phyloP scores from a whole-genome alignment of 1,140 invertebrate genomes.

The Drosophila subobscura region DNA sequence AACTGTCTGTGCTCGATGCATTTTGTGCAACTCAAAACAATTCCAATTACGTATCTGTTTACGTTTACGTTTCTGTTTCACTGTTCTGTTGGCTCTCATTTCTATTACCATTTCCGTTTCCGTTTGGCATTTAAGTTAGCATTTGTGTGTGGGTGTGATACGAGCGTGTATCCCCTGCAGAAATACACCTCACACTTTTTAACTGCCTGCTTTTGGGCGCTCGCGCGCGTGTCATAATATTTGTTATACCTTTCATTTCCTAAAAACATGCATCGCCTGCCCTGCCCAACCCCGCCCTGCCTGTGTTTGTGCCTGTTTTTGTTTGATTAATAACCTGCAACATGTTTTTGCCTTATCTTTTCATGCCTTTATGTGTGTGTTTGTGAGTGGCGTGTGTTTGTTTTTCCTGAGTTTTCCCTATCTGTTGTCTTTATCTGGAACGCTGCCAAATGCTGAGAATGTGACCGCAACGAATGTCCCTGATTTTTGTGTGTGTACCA shows the following conservation, averaged over 20 bases:
- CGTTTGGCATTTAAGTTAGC: constrained; percentile 19
- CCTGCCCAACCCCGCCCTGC: background rate
- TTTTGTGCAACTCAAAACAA: constrained; percentile 68
- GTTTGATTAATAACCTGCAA: constrained; percentile 63
- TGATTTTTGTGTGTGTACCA: constrained; percentile 44
- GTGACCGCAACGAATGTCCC: constrained; percentile 47
- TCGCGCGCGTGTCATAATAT: constrained; percentile 54
- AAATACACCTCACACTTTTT: constrained; percentile 34
- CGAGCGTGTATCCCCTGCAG: background rate
- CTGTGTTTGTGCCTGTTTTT: constrained; percentile 48
- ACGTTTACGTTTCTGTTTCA: constrained; percentile 15
- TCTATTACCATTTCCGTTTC: constrained; percentile 19
- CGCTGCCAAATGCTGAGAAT: constrained; percentile 46
- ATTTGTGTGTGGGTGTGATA: constrained; percentile 31
- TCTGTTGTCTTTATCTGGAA: constrained; percentile 38
- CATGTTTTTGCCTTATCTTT: constrained; percentile 47
- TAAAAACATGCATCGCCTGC: constrained; percentile 50
- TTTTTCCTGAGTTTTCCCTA: constrained; percentile 17
- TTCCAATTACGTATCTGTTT: constrained; percentile 34
- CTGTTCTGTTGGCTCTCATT: constrained; percentile 6
- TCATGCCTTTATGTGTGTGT: background rate
- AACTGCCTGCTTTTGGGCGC: constrained; percentile 53
- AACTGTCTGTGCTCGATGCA: constrained; percentile 67
- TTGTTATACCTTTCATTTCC: constrained; percentile 52
- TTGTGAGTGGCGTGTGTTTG: background rate